Evolutionary conservation across 2,888 invertebrate species (phyloP).

Genomic region (Thecophora atra): DNA sequence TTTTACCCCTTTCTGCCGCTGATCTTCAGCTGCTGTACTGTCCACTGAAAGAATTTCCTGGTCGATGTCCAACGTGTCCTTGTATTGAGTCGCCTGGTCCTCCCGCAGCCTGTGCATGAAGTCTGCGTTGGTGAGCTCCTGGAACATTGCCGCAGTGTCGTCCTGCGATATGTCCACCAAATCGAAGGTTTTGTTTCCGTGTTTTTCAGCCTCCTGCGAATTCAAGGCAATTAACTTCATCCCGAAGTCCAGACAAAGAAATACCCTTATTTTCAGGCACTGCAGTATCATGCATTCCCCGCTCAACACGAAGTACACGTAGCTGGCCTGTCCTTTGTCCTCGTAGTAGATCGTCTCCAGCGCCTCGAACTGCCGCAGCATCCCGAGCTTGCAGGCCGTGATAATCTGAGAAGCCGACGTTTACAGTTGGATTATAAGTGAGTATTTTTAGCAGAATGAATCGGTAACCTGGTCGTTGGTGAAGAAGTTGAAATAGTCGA

Average conservation of each 20-base stretch:
- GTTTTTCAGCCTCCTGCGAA: conserved; percentile 43
- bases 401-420: conserved; percentile 44
- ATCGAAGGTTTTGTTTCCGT: conserved; percentile 43
- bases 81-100: conserved; percentile 17
- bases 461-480: conserved; percentile 55
- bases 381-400: conserved; percentile 53
- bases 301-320: conserved; percentile 62
- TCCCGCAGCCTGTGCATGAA: conserved; percentile 44
- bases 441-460: neutral
- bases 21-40: neutral
- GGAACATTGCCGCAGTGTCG: conserved; percentile 41
- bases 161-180: conserved; percentile 45
- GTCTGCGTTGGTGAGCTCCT: conserved; percentile 43
- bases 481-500: conserved; percentile 61
- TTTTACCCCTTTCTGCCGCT: neutral
- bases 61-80: conserved; percentile 33
- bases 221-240: too few relatives aligned
- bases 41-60: conserved; percentile 33
- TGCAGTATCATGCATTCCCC: conserved; percentile 64
- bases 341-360: conserved; percentile 59
- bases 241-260: too few relatives aligned
- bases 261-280: conserved; percentile 57
- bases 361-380: conserved; percentile 58
- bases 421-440: neutral
- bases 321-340: conserved; percentile 56